Evolutionary conservation across 1,140 invertebrate genomes (phyloP), one percentile per base, ranked within the genome.

Genomic region (Heliconius eleuchia): DNA sequence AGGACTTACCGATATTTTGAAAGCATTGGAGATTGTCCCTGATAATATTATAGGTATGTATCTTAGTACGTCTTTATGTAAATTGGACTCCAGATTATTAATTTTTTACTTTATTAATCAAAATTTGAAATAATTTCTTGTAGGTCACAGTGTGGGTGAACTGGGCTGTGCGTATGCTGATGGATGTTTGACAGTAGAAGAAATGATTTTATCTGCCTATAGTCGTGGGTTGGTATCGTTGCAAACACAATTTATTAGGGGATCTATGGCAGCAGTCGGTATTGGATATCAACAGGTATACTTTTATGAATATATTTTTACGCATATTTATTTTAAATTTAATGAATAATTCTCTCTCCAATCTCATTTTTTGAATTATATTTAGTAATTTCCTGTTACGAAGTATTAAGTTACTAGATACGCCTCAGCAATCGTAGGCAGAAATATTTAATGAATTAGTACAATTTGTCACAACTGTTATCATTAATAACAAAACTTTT

Each of bases 91-190:
- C 16, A 2, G 27, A 18, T 3, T 46, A 37, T 37, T 37, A 37
- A 0, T 37, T 37, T 37, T 7, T 37, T 37, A 7, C 1, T 46
- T 46, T 46, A 71, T 46, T 23, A 2, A 23, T 23, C 3, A 46
- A 2, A 9, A 23, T 23, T n/a, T 57, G 55, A n/a, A 57, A 23
- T 9, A 23, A 57, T 19, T 52, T 55, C 30, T 79, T 77, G 60
- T 91, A 89, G 88, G 86, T 1, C 98, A 98, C 88, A 98, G 97
- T 19, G 97, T 97, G 8, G 97, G 97, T 27, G 97, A 98, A 94
- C 87, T 98, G 55, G 97, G 97, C 5, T 98, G 97, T 92, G 97
- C 96, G 39, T 98, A 98, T 94, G 97, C 97, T 72, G 98, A 98
- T 94, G 97, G 97, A 4, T 96, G 96, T 74, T 94, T 98, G 39